These are phyloP conservation scores for Synanthedon vespiformis DNA, from an alignment of 2,888 invertebrate genomes.

Conservation along the genomic window DNA sequence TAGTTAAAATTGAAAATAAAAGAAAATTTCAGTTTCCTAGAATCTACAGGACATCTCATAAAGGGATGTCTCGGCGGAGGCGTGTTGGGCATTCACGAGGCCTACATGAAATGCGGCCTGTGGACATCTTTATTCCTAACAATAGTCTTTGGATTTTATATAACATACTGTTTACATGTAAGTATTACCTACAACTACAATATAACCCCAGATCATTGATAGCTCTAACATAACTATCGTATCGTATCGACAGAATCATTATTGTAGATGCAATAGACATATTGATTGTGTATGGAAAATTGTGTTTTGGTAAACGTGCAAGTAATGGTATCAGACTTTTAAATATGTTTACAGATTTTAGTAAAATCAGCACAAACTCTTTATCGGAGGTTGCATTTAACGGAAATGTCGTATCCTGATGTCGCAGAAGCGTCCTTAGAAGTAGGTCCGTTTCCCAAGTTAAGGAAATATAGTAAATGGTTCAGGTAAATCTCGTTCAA, in stretches of 20 bases:
- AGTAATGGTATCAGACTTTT: too few relatives aligned
- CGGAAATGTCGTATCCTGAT: constrained; percentile 55
- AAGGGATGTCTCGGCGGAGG: constrained; percentile 60
- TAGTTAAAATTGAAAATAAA: too few relatives aligned
- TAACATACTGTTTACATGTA: constrained; percentile 55
- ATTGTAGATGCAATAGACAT: too few relatives aligned
- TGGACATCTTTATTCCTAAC: constrained; percentile 47
- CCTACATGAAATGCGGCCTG: constrained; percentile 51
- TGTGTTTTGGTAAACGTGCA: too few relatives aligned
- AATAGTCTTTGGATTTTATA: constrained; percentile 47
- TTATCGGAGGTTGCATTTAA: constrained; percentile 41
- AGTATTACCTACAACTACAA: constrained; percentile 26
- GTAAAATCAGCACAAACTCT: constrained; percentile 50
- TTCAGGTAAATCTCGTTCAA: constrained; percentile 33
- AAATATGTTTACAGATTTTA: constrained; percentile 36
- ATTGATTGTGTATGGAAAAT: too few relatives aligned
- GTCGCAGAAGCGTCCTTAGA: constrained; percentile 47
- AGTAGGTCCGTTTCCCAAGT: constrained; percentile 41
- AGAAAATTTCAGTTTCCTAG: constrained; percentile 29
- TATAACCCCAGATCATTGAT: too few relatives aligned
- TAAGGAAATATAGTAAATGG: constrained; percentile 47
- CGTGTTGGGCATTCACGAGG: constrained; percentile 56
- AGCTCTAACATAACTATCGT: too few relatives aligned
- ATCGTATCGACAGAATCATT: too few relatives aligned
- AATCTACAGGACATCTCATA: constrained; percentile 49